Conservation (phyloP, 2,888 invertebrate species). For the Vanessa cardui region DNA sequence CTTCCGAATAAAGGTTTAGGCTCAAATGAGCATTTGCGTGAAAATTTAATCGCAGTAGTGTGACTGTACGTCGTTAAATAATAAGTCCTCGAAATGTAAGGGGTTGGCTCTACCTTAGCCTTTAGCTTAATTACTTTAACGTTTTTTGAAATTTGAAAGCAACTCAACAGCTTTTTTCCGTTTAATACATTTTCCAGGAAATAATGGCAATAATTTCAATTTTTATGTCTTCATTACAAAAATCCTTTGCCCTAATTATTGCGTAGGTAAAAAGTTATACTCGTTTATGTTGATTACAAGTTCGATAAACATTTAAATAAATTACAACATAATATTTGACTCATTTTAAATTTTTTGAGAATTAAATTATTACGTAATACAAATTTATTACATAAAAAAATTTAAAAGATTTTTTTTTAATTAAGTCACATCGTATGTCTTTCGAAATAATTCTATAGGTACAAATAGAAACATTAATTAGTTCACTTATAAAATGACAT, state of each 20-base stretch:
- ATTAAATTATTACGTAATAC: background rate
- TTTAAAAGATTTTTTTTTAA: background rate
- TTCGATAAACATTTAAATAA: constrained; percentile 7
- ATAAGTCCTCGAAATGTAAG: constrained; percentile 5
- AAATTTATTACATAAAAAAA: background rate
- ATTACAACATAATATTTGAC: constrained; percentile 4
- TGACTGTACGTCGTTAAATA: constrained; percentile 16
- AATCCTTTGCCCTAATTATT: constrained; percentile 9
- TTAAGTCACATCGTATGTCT: too few relatives aligned
- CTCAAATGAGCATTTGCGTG: constrained; percentile 7
- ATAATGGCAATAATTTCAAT: constrained; percentile 8
- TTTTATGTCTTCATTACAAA: constrained; percentile 18
- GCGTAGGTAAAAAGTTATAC: constrained; percentile 1
- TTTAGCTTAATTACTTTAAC: constrained; percentile 9
- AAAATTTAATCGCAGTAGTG: constrained; percentile 18
- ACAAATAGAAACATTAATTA: too few relatives aligned
- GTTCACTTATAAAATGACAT: too few relatives aligned
- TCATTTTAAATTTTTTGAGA: background rate
- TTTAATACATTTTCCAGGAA: background rate
- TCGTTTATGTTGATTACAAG: constrained; percentile 8
- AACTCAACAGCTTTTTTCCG: constrained; percentile 10
- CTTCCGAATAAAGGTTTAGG: background rate
- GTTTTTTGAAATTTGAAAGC: constrained; percentile 5
- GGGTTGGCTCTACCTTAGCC: background rate
- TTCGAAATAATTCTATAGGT: too few relatives aligned